phyloP scores from a whole-genome alignment of 2,797 vertebrate genomes.

The Falco columbarius region DNA sequence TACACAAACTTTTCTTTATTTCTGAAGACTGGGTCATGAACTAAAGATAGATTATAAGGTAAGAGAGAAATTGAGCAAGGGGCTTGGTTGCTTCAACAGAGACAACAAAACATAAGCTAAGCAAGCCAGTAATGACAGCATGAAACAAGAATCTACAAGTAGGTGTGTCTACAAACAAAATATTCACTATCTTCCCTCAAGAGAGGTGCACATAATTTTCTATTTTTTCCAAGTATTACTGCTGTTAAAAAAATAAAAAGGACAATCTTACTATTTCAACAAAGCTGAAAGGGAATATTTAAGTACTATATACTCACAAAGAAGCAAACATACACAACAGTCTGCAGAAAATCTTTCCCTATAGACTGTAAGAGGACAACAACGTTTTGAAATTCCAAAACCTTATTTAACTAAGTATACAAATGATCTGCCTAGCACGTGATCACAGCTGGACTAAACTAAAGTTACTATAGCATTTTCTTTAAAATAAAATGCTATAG shows the following conservation, averaged over 20 bases:
- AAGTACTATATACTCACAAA: not conserved
- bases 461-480: conserved; percentile 46
- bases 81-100: not conserved
- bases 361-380: not conserved
- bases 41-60: conserved; percentile 23
- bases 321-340: not conserved
- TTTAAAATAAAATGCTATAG: conserved; percentile 31
- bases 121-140: conserved; percentile 11
- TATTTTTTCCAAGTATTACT: not conserved
- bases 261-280: not conserved
- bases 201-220: not conserved
- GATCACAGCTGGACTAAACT: conserved; percentile 33
- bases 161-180: conserved; percentile 39
- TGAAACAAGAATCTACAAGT: conserved; percentile 33
- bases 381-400: not conserved
- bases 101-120: not conserved
- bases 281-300: not conserved
- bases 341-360: not conserved
- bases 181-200: not conserved
- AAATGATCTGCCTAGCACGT: not conserved
- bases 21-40: not conserved
- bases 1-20: not conserved
- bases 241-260: not conserved
- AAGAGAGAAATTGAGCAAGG: not conserved
- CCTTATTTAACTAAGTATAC: not conserved